Base-by-base conservation (phyloP, 1,140 invertebrate species). In the Ostrea denselamellosa region DNA sequence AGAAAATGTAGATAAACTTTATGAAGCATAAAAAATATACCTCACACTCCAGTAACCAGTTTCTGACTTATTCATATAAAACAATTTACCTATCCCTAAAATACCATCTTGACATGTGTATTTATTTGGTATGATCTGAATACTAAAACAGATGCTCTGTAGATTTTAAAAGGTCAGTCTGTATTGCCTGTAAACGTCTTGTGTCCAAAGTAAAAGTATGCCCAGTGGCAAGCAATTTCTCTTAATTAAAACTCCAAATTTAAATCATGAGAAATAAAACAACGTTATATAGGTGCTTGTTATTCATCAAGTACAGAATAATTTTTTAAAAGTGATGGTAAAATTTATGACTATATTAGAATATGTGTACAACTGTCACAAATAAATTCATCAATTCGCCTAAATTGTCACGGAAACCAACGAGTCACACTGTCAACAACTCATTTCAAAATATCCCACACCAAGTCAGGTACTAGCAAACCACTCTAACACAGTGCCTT, bases 321-420 rank as follows among this genome's bases (percentile, higher is more conserved):
- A 71, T 71, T 34, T 44, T n/a, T 62, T 14, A 28, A 4, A 25
- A 71, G 22, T 71, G 22, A 62, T 22, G 9, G 12, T 71, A 25
- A 34, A 71, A 71, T 71, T 34, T 71, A 71, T 34, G 28, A 28
- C 25, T 34, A 34, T 71, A 19, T 62, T 62, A 62, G n/a, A 62
- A 62, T 62, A 19, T 58, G 14, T 17, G 56, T 12, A 19, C 19
- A 25, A 8, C 8, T 71, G 68, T 71, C 68, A 71, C 9, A 25
- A 22, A 71, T 71, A 71, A 71, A 71, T 71, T 71, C 68, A 71
- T 71, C 68, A 71, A 71, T 8, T 34, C 9, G 68, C 68, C 28
- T 10, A 8, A 71, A 71, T 8, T 71, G 68, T 25, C 25, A 25
- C n/a, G 56, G n/a, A 19, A 7, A 7, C 5, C 17, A 19, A 62